Conservation (phyloP, 2,797 vertebrate species). For the Paramormyrops hopkinsi region DNA sequence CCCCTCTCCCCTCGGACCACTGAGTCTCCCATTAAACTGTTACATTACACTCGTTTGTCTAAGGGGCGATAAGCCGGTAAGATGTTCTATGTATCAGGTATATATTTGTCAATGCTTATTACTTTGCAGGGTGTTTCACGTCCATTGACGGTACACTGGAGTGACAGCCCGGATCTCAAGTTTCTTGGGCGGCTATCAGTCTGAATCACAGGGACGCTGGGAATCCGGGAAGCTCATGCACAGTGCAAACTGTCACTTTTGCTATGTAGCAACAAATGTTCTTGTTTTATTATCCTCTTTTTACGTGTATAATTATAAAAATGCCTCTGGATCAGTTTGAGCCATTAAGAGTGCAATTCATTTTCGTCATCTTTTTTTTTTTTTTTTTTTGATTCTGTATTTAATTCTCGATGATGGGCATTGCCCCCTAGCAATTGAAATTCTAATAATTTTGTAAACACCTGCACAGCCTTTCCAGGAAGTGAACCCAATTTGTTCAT, state of each 20-base stretch:
- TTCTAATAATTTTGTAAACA: neutral
- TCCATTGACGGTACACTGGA: neutral
- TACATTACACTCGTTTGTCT: neutral
- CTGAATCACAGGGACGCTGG: neutral
- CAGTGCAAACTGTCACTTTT: neutral
- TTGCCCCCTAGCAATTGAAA: neutral
- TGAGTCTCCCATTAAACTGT: neutral
- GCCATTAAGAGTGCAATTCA: neutral
- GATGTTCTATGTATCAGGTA: neutral
- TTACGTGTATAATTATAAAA: neutral
- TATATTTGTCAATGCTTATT: neutral
- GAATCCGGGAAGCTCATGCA: neutral
- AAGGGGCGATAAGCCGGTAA: neutral
- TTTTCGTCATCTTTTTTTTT: neutral
- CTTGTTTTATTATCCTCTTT: neutral
- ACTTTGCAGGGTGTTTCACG: neutral
- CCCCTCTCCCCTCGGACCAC: neutral
- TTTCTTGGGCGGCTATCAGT: neutral
- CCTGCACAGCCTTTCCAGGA: neutral
- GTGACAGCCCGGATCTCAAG: neutral
- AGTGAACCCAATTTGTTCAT: neutral
- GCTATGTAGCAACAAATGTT: neutral
- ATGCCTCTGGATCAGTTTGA: neutral
- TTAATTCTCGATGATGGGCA: neutral
- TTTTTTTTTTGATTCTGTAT: neutral